Conservation (phyloP, 2,888 invertebrate genomes). For the Allolobophora icterica region DNA sequence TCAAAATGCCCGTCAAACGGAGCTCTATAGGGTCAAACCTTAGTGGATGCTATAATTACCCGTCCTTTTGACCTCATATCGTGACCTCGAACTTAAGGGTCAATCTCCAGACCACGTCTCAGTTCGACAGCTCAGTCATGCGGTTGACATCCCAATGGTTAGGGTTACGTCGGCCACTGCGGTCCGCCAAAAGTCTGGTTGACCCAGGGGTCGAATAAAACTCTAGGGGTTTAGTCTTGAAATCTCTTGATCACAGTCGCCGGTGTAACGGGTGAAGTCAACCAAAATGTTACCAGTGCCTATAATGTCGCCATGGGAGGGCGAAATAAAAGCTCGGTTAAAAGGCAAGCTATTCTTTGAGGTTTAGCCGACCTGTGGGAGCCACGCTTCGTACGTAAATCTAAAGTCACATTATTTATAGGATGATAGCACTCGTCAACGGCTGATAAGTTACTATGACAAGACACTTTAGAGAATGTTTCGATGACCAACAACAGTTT, state of each 20-base stretch:
- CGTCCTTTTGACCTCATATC: background rate
- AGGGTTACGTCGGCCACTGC: background rate
- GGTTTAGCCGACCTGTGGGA: background rate
- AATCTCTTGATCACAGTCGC: background rate
- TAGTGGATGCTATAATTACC: background rate
- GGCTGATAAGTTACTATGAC: too few relatives aligned
- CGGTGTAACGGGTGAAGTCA: background rate
- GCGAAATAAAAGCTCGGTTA: background rate
- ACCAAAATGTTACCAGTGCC: background rate
- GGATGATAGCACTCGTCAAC: too few relatives aligned
- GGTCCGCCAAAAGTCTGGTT: background rate
- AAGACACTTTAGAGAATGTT: too few relatives aligned
- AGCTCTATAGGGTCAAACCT: background rate
- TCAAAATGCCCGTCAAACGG: background rate
- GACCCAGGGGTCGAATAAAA: background rate
- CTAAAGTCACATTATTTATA: too few relatives aligned
- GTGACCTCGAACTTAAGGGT: background rate
- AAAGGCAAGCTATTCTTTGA: background rate
- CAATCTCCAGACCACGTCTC: background rate
- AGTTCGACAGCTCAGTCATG: background rate
- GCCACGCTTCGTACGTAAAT: too few relatives aligned
- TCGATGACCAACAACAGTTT: too few relatives aligned
- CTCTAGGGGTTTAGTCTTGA: too few relatives aligned
- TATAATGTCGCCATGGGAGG: background rate
- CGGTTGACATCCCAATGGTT: background rate